These are phyloP conservation scores for Corbicula japonica DNA, from an alignment of 2,888 invertebrate species.

Conservation along the genomic window DNA sequence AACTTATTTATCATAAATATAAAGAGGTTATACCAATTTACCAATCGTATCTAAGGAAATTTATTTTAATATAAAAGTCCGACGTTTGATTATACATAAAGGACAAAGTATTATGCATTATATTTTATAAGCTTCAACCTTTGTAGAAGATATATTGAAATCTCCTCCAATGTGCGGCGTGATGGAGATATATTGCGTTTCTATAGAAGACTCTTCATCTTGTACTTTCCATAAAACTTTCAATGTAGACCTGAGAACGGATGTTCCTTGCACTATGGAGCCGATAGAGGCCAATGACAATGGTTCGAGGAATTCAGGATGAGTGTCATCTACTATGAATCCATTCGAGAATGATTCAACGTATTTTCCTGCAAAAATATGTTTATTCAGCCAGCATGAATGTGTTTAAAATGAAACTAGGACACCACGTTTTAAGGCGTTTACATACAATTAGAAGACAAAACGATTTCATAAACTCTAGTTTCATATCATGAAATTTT, in stretches of 20 bases:
- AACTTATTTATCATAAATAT: too few relatives aligned
- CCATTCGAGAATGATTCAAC: constrained; percentile 62
- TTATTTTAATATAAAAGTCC: too few relatives aligned
- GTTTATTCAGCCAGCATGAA: not conserved
- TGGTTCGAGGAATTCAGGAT: constrained; percentile 28
- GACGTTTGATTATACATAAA: too few relatives aligned
- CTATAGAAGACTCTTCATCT: constrained; percentile 59
- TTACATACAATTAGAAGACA: not conserved
- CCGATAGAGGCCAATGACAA: constrained; percentile 46
- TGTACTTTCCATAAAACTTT: constrained; percentile 55
- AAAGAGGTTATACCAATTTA: too few relatives aligned
- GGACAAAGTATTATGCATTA: too few relatives aligned
- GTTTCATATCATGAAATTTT: not conserved
- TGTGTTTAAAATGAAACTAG: not conserved
- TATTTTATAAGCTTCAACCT: too few relatives aligned
- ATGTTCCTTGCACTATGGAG: constrained; percentile 26
- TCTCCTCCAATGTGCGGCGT: constrained; percentile 64
- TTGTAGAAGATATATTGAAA: constrained; percentile 55
- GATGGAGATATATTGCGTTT: constrained; percentile 62
- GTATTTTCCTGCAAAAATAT: constrained; percentile 50
- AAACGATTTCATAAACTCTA: not conserved
- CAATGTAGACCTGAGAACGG: constrained; percentile 39
- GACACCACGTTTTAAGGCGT: not conserved
- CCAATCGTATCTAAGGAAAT: too few relatives aligned
- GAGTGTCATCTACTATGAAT: constrained; percentile 64